These are phyloP conservation scores for Accipiter cooperii DNA, from an alignment of 2,113 vertebrate genomes.

Conservation along the genomic window DNA sequence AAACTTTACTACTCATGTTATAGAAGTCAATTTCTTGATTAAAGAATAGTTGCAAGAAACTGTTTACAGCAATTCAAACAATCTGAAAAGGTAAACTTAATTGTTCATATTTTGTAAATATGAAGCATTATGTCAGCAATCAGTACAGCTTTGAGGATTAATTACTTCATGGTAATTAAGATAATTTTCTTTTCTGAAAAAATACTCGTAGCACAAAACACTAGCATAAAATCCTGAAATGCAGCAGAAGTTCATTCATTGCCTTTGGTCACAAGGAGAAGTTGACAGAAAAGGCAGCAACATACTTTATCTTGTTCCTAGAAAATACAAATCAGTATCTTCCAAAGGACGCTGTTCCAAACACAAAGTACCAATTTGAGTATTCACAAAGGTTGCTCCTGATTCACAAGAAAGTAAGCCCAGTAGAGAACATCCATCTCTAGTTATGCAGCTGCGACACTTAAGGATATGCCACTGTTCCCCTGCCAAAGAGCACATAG, in stretches of 20 bases:
- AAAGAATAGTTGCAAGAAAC: neutral
- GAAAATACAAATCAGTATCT: neutral
- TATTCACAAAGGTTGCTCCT: neutral
- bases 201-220: neutral
- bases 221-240: neutral
- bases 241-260: neutral
- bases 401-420: neutral
- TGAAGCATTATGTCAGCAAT: neutral
- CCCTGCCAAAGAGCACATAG: neutral
- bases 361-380: neutral
- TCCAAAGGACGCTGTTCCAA: neutral
- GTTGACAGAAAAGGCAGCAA: neutral
- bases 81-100: neutral
- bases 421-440: neutral
- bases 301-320: neutral
- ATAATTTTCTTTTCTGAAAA: neutral
- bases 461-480: neutral
- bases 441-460: neutral
- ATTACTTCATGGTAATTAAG: constrained; percentile 5
- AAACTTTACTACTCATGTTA: neutral
- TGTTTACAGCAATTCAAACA: neutral
- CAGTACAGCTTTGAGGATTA: neutral
- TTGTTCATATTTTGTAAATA: neutral
- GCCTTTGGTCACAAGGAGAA: neutral
- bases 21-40: neutral